Percentiles rank a stretch among this genome's conserved stretches.
Evolutionary conservation across 2,888 invertebrate species (phyloP).

Genomic region (Fissipunctia ypsillon): DNA sequence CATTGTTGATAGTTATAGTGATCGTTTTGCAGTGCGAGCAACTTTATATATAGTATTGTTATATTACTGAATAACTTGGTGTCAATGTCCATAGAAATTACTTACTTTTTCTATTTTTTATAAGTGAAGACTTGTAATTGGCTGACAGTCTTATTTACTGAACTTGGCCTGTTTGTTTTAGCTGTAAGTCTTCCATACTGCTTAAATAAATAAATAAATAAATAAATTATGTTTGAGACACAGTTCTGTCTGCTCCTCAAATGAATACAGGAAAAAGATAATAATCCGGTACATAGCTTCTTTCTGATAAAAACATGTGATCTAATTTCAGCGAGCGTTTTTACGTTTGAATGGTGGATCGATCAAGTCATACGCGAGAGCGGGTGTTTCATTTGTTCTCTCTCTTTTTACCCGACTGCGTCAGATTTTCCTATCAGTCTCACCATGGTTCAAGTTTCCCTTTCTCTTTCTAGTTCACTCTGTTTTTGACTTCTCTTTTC

Average conservation of each 20-base stretch:
- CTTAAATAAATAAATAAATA: too few relatives aligned
- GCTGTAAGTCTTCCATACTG: too few relatives aligned
- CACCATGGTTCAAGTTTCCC: neutral
- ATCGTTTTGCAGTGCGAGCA: too few relatives aligned
- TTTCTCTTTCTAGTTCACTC: neutral
- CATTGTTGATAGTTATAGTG: too few relatives aligned
- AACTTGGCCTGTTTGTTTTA: too few relatives aligned
- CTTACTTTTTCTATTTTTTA: too few relatives aligned
- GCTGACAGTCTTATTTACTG: too few relatives aligned
- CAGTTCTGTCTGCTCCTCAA: neutral
- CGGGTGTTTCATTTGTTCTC: neutral
- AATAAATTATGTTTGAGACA: neutral
- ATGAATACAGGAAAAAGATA: conserved; percentile 17
- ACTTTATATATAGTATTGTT: too few relatives aligned
- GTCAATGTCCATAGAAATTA: too few relatives aligned
- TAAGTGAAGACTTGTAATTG: too few relatives aligned
- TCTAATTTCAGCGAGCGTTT: conserved; percentile 60
- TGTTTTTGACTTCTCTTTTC: neutral
- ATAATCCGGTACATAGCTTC: conserved; percentile 22
- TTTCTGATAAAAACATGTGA: conserved; percentile 53
- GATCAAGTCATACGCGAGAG: neutral
- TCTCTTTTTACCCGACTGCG: neutral
- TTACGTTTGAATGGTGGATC: conserved; percentile 37
- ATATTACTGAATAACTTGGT: too few relatives aligned
- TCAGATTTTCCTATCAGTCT: neutral